A percentile compares a stretch with the other conserved stretches of the same genome.
Evolutionary conservation across 2,113 vertebrate genomes (phyloP).

Genomic region (Anas platyrhynchos): DNA sequence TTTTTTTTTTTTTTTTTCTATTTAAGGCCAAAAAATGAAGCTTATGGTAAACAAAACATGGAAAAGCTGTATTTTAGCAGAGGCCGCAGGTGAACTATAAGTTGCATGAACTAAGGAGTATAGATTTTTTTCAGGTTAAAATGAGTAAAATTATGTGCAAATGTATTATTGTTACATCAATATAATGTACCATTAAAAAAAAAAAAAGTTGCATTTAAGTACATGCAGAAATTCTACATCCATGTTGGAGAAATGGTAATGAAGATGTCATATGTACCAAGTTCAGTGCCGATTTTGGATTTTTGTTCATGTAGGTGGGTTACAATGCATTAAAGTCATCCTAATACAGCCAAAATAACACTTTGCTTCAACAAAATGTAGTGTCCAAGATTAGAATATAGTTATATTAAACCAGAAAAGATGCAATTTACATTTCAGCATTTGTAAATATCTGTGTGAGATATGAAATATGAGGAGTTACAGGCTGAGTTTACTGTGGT

Average conservation of each 20-base stretch:
- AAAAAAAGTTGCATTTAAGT: not conserved
- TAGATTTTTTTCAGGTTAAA: not conserved
- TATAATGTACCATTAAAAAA: not conserved
- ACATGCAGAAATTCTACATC: not conserved
- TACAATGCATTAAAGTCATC: not conserved
- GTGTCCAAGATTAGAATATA: not conserved
- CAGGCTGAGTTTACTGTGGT: not conserved
- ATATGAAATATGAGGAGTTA: not conserved
- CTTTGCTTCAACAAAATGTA: not conserved
- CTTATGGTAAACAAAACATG: not conserved
- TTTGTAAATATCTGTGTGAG: not conserved
- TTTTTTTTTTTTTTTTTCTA: not conserved
- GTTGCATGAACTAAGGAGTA: not conserved
- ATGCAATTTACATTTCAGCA: not conserved
- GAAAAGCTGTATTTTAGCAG: not conserved
- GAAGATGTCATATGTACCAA: fast-evolving
- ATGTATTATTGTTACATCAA: not conserved
- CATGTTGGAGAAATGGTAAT: not conserved
- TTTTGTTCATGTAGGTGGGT: not conserved
- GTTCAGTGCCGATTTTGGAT: not conserved
- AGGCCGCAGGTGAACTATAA: not conserved
- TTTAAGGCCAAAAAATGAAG: not conserved
- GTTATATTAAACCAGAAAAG: not conserved
- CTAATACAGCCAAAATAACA: not conserved
- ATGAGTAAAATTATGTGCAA: not conserved